Conservation (phyloP, 2,888 invertebrate genomes). For the Drosophila fungiperda region DNA sequence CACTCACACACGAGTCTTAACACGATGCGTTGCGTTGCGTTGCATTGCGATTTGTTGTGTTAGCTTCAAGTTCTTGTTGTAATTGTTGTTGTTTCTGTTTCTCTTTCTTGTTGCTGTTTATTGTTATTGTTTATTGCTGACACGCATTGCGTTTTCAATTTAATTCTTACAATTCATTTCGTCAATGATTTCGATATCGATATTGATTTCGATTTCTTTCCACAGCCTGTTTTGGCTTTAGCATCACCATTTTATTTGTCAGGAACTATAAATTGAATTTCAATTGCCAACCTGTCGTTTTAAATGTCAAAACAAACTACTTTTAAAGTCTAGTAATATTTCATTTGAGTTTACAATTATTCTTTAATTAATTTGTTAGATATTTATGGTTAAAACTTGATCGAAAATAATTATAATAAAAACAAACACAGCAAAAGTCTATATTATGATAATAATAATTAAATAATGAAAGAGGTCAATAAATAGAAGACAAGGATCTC, state of each 20-base stretch:
- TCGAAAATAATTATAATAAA: background rate
- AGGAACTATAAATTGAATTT: background rate
- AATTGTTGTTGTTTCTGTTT: conserved; percentile 23
- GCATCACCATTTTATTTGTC: conserved; percentile 1
- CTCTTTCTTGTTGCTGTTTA: conserved; percentile 4
- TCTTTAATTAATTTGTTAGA: background rate
- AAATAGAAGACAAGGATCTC: background rate
- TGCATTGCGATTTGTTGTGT: conserved; percentile 32
- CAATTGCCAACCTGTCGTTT: background rate
- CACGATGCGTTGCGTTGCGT: conserved; percentile 13
- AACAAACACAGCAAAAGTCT: too few species aligned
- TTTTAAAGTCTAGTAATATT: too few species aligned
- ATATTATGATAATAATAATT: background rate
- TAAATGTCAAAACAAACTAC: background rate
- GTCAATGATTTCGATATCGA: conserved; percentile 27
- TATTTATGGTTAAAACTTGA: background rate
- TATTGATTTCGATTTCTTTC: conserved; percentile 15
- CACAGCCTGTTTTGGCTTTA: conserved; percentile 30
- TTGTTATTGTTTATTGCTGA: conserved; percentile 35
- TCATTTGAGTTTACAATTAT: background rate
- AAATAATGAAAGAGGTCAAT: background rate
- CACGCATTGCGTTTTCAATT: conserved; percentile 49
- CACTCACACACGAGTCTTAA: conserved; percentile 18
- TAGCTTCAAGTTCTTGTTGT: conserved; percentile 38
- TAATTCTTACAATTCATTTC: conserved; percentile 47